Evolutionary conservation across 2,113 vertebrate species (phyloP).

Genomic region (Hyaena hyaena): DNA sequence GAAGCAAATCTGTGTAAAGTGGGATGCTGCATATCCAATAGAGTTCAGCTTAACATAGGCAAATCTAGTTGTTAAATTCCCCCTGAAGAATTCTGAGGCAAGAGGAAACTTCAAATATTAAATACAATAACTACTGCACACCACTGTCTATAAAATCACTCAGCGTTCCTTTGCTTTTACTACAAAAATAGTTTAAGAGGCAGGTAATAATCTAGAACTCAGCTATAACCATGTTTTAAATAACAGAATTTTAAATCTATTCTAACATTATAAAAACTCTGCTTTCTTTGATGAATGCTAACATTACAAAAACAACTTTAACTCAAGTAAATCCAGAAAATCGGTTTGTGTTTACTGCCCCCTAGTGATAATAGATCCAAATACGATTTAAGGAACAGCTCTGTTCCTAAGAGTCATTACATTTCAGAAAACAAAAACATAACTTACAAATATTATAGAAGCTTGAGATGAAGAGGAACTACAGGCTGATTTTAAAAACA

Average conservation of each 20-base stretch:
- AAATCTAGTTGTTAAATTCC: neutral
- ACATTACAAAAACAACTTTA: neutral
- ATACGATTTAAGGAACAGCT: constrained; percentile 21
- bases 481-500: neutral
- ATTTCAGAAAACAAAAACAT: neutral
- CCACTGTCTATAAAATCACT: neutral
- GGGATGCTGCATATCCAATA: neutral
- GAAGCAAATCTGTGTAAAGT: neutral
- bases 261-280: constrained; percentile 2
- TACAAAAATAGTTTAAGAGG: neutral
- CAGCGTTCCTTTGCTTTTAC: neutral
- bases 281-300: neutral
- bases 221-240: neutral
- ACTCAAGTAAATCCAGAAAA: neutral
- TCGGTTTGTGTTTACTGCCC: constrained; percentile 84
- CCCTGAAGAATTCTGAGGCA: constrained; percentile 6
- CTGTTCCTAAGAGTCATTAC: neutral
- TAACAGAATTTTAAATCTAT: constrained; percentile 3
- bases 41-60: neutral
- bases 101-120: constrained; percentile 44
- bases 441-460: neutral
- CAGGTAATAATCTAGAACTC: neutral
- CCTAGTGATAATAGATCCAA: constrained; percentile 80
- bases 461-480: neutral
- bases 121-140: neutral